phyloP scores from a whole-genome alignment of 2,113 vertebrate genomes.

The Atherinomorus stipes region DNA sequence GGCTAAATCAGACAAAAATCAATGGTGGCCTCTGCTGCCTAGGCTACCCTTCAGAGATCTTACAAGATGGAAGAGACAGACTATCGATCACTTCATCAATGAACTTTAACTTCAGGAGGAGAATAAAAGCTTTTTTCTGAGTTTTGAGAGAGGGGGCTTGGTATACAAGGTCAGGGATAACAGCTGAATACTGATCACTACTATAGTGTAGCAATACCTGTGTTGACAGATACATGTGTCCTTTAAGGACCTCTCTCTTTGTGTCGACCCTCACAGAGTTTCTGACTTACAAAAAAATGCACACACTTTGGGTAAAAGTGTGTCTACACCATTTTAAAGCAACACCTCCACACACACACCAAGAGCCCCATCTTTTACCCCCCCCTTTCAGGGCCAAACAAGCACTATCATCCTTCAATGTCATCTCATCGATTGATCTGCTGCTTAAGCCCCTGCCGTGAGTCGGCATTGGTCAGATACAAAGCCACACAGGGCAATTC shows the following conservation, averaged over 20 bases:
- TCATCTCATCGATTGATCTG: constrained; percentile 84
- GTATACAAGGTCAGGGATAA: constrained; percentile 71
- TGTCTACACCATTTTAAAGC: constrained; percentile 28
- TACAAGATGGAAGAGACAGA: constrained; percentile 66
- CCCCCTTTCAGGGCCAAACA: constrained; percentile 71
- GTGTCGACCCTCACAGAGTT: constrained; percentile 54
- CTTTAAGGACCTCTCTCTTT: constrained; percentile 71
- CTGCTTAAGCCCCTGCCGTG: constrained; percentile 83
- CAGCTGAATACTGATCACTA: constrained; percentile 61
- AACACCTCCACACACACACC: constrained; percentile 31
- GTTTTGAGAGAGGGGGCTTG: constrained; percentile 48
- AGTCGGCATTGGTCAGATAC: constrained; percentile 83
- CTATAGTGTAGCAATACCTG: constrained; percentile 36
- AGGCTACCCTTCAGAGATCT: constrained; percentile 70
- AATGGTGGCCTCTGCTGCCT: constrained; percentile 66
- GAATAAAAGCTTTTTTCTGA: constrained; percentile 68
- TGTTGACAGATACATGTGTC: constrained; percentile 66
- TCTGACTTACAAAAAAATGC: constrained; percentile 26
- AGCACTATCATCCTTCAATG: constrained; percentile 84
- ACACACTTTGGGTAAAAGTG: constrained; percentile 29
- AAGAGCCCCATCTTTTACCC: constrained; percentile 27
- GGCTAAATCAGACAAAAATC: constrained; percentile 67
- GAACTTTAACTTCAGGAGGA: constrained; percentile 71
- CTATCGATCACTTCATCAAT: constrained; percentile 77
- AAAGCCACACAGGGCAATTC: constrained; percentile 85